Conservation (phyloP, 2,113 vertebrate genomes). For the Falco punctatus region DNA sequence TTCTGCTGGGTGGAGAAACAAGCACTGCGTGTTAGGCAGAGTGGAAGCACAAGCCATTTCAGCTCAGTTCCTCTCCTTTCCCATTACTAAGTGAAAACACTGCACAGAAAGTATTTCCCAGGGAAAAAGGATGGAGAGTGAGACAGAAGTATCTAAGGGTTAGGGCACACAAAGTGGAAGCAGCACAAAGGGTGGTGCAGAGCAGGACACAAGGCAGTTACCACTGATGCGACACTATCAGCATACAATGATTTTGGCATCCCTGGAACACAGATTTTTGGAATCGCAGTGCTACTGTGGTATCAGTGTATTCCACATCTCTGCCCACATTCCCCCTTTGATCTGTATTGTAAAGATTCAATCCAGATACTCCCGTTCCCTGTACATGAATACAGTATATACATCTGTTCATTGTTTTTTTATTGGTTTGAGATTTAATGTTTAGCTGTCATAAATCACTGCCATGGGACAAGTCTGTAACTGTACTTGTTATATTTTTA, state of each 20-base stretch:
- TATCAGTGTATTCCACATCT: background rate
- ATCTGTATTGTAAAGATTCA: background rate
- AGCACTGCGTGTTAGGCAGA: background rate
- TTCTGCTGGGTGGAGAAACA: background rate
- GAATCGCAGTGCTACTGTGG: background rate
- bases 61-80: background rate
- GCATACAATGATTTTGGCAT: background rate
- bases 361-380: background rate
- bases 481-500: background rate
- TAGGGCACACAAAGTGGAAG: background rate
- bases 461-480: background rate
- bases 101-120: background rate
- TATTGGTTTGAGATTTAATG: background rate
- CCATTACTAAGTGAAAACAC: background rate
- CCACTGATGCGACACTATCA: rapidly evolving
- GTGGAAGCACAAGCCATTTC: background rate
- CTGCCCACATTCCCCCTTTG: background rate
- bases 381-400: background rate
- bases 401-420: background rate
- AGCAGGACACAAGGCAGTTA: background rate
- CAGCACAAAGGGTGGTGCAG: background rate
- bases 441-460: background rate
- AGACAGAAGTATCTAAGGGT: background rate
- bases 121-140: background rate
- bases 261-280: background rate